Percentiles rank a stretch among this genome's conserved stretches.
Conservation (phyloP, 1,140 invertebrate species). For the Goniozus legneri region DNA sequence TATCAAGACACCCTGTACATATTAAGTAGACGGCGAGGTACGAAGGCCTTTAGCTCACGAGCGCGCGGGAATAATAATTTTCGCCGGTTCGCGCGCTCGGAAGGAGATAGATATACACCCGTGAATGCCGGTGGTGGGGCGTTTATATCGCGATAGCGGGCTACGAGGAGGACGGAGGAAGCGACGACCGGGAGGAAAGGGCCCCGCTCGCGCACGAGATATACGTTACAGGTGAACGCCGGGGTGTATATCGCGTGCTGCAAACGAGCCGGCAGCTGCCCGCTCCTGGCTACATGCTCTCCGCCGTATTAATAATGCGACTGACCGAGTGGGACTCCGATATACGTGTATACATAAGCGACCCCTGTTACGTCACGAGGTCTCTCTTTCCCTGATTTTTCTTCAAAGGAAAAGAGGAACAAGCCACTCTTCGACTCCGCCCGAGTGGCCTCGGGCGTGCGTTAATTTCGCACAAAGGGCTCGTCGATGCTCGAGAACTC, state of each 20-base stretch:
- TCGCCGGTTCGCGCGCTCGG: slow-evolving; percentile 21
- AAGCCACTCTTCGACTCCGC: too few species aligned
- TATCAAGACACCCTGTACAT: slow-evolving; percentile 25
- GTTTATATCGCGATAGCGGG: not conserved
- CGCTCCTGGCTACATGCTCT: slow-evolving; percentile 38
- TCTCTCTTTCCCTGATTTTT: too few species aligned
- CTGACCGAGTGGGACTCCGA: slow-evolving; percentile 47
- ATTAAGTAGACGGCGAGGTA: slow-evolving; percentile 23
- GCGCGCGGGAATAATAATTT: slow-evolving; percentile 32
- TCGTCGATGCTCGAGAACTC: too few species aligned
- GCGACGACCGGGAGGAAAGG: not conserved
- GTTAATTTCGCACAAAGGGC: too few species aligned
- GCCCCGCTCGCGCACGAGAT: slow-evolving; percentile 25
- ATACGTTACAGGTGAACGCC: slow-evolving; percentile 53
- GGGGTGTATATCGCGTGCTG: slow-evolving; percentile 46
- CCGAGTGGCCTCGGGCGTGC: too few species aligned
- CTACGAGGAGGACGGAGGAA: not conserved
- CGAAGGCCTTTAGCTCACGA: slow-evolving; percentile 21
- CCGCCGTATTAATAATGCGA: slow-evolving; percentile 46
- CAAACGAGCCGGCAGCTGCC: slow-evolving; percentile 50
- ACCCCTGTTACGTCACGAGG: slow-evolving; percentile 28
- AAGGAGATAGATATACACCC: slow-evolving; percentile 23
- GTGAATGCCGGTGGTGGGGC: slow-evolving; percentile 8
- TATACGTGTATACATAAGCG: too few species aligned
- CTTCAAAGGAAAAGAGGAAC: slow-evolving; percentile 10